Percentiles rank a stretch among this genome's conserved stretches.
Evolutionary conservation across 2,888 invertebrate genomes (phyloP).

Genomic region (Teinopalpus imperialis): DNA sequence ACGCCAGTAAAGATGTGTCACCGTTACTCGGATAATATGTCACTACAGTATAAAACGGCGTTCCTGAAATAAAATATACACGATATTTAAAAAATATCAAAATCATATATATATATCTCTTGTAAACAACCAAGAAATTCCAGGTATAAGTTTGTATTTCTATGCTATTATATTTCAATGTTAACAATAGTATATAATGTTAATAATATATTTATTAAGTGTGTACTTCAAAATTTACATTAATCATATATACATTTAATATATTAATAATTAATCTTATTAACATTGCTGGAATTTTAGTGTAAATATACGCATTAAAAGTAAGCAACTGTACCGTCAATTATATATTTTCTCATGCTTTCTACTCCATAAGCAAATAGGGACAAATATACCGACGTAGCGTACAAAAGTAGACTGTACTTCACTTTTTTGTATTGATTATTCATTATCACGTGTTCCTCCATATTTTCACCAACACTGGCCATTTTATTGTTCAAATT

Average conservation of each 20-base stretch:
- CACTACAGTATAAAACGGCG: constrained; percentile 69
- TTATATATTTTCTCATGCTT: constrained; percentile 51
- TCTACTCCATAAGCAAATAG: constrained; percentile 61
- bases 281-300: no score
- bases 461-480: constrained; percentile 52
- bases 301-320: no score
- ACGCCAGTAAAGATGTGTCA: constrained; percentile 49
- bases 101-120: no score
- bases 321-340: constrained; percentile 56
- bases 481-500: constrained; percentile 66
- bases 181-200: no score
- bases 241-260: no score
- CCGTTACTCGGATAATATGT: constrained; percentile 63
- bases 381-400: constrained; percentile 62
- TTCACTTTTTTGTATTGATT: constrained; percentile 59
- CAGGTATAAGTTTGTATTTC: no score
- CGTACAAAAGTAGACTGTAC: constrained; percentile 54
- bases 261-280: no score
- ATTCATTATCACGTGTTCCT: constrained; percentile 54
- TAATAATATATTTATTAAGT: no score
- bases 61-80: constrained; percentile 41
- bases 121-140: no score
- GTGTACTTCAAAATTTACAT: no score
- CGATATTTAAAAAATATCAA: no score
- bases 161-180: no score